Conservation (phyloP, 2,113 vertebrate species). For the Melanotaenia duboulayi region DNA sequence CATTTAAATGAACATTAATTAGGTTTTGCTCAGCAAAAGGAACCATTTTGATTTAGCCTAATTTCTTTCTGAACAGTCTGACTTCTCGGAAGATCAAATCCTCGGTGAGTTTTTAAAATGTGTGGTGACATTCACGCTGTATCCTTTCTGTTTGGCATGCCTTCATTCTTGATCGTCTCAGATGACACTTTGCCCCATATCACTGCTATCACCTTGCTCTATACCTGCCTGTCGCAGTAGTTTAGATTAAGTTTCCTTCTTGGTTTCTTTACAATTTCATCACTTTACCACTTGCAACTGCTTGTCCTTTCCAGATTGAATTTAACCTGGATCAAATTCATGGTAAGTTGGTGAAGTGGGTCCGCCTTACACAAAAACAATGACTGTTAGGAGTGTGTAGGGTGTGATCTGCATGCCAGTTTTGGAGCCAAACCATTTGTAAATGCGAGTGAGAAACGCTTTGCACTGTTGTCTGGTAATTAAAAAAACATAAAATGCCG, state of each 20-base stretch:
- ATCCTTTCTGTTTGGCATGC: conserved; percentile 41
- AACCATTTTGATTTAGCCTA: conserved; percentile 50
- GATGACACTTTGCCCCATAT: conserved; percentile 55
- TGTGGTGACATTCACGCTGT: conserved; percentile 25
- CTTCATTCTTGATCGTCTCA: conserved; percentile 51
- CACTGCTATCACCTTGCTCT: conserved; percentile 53
- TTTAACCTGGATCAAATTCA: conserved; percentile 85
- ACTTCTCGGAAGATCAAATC: conserved; percentile 93
- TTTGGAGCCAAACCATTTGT: conserved; percentile 23
- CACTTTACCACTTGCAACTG: conserved; percentile 71
- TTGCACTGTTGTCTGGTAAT: conserved; percentile 39
- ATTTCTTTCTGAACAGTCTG: conserved; percentile 87
- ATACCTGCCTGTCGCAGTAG: conserved; percentile 37
- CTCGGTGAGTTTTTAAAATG: conserved; percentile 83
- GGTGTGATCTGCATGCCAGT: conserved; percentile 71
- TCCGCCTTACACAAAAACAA: conserved; percentile 7
- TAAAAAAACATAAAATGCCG: conserved; percentile 9
- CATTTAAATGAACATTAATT: conserved; percentile 1
- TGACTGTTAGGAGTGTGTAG: conserved; percentile 39
- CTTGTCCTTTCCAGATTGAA: conserved; percentile 83
- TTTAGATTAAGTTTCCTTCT: conserved; percentile 36
- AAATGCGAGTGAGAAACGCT: conserved; percentile 38
- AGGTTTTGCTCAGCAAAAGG: conserved; percentile 28
- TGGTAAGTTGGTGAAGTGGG: conserved; percentile 77
- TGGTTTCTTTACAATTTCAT: conserved; percentile 63